These are phyloP conservation scores for Catharus bicknelli DNA, from an alignment of 2,113 vertebrate species.

Conservation along the genomic window DNA sequence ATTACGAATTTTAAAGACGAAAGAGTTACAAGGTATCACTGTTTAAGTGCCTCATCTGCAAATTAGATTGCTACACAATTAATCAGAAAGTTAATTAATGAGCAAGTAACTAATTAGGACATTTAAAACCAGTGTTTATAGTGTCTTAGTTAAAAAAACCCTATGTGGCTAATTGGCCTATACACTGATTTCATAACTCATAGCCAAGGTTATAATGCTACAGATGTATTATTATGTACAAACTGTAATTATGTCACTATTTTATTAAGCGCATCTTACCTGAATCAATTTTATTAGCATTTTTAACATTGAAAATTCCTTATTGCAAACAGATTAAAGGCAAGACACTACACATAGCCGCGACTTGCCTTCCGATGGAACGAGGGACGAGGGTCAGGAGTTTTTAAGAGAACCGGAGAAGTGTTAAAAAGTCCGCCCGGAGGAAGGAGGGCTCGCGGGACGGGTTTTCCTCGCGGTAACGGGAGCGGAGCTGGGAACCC, in stretches of 20 bases:
- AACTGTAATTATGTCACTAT: slow-evolving; percentile 72
- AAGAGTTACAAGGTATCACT: slow-evolving; percentile 79
- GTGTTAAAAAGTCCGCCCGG: background rate
- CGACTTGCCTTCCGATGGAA: background rate
- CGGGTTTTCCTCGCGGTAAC: fast-evolving
- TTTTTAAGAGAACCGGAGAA: background rate
- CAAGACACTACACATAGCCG: fast-evolving
- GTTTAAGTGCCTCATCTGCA: slow-evolving; percentile 80
- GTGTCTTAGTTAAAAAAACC: slow-evolving; percentile 67
- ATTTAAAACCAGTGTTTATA: slow-evolving; percentile 81
- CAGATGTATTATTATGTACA: slow-evolving; percentile 74
- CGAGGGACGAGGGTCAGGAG: background rate
- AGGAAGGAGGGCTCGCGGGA: fast-evolving
- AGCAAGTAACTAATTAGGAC: slow-evolving; percentile 83
- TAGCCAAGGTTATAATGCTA: slow-evolving; percentile 72
- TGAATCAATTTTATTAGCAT: slow-evolving; percentile 67
- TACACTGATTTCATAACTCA: slow-evolving; percentile 77
- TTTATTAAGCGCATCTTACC: slow-evolving; percentile 60
- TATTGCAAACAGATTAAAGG: background rate
- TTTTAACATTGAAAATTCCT: slow-evolving; percentile 33
- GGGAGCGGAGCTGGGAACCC: background rate
- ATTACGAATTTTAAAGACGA: slow-evolving; percentile 70
- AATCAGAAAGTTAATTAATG: slow-evolving; percentile 87
- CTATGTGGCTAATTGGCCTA: slow-evolving; percentile 75
- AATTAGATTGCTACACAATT: slow-evolving; percentile 85